Evolutionary conservation across 2,888 invertebrate species (phyloP), one percentile per base, ranked within the genome.

Genomic region (Cheilosia variabilis): DNA sequence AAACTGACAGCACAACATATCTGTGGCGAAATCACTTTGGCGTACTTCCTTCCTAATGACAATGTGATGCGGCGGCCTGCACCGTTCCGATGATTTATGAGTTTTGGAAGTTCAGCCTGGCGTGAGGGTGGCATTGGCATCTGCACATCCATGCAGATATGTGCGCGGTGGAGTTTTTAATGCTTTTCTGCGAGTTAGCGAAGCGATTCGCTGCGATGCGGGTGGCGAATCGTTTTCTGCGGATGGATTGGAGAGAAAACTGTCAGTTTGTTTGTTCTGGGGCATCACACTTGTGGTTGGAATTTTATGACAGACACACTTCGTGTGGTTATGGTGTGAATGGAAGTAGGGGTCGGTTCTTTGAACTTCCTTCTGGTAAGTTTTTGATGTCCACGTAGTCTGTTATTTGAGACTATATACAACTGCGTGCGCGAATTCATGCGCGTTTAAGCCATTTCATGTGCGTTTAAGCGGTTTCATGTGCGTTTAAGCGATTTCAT

Each of bases 11-110:
- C 57, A 24, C 43, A 68, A 81, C 58, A 71, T 76, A 50, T 73
- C 13, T 78, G 83, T 63, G 73, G 84, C 84, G 60, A 84, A 84
- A 71, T 84, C 79, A 84, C 75, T 80, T 84, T 75, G 80, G 84
- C 84, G 84, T 84, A 84, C 84, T 84, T 84, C 84, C 84, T 79
- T 71, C 80, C 80, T 75, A 75, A 84, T 80, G 80, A 84, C 84
- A 84, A 84, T 84, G 52, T 79, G 73, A 57, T 37, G 75, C 75
- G 63, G 80, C 80, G 79, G 69, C 31, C 75, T 65, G 71, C 84
- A 65, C 47, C 79, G 65, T 75, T 58, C 43, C 62, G 60, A 79
- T 84, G 84, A 84, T 84, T 84, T 84, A 84, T 84, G 79, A 50
- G 41, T 76, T 79, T 79, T 79, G 55, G 79, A 72, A 73, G 83